Evolutionary conservation across 2,888 invertebrate genomes (phyloP).

Genomic region (Xestia sexstrigata): DNA sequence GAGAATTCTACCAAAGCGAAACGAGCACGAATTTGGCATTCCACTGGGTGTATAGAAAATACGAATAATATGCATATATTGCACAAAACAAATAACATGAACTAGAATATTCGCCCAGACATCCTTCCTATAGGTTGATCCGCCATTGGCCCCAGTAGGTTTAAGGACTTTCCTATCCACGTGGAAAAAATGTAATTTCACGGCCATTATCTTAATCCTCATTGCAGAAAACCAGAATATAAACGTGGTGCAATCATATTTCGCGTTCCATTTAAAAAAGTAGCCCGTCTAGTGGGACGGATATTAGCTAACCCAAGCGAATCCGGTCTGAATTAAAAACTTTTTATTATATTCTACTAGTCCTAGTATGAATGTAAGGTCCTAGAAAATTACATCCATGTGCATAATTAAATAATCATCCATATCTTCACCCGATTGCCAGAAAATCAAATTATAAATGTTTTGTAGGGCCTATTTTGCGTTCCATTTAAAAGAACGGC

Average conservation of each 20-base stretch:
- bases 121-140: neutral
- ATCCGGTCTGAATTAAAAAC: no score
- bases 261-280: conserved; percentile 44
- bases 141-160: neutral
- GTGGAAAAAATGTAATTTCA: neutral
- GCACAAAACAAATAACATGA: neutral
- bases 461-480: conserved; percentile 29
- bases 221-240: neutral
- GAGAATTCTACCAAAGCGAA: conserved; percentile 2
- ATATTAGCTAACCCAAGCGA: neutral
- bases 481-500: conserved; percentile 45
- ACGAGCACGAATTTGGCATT: conserved; percentile 32
- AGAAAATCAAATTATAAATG: conserved; percentile 6
- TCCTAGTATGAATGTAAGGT: neutral
- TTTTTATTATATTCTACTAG: no score
- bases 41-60: neutral
- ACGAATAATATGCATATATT: neutral
- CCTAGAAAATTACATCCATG: neutral
- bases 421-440: no score
- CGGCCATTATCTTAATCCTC: neutral
- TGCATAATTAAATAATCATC: neutral
- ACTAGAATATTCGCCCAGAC: neutral
- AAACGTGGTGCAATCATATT: conserved; percentile 25
- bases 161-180: neutral
- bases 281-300: conserved; percentile 17